Base-by-base conservation (phyloP, 35 echinoderm and acorn worm species). In the Eucidaris tribuloides region DNA sequence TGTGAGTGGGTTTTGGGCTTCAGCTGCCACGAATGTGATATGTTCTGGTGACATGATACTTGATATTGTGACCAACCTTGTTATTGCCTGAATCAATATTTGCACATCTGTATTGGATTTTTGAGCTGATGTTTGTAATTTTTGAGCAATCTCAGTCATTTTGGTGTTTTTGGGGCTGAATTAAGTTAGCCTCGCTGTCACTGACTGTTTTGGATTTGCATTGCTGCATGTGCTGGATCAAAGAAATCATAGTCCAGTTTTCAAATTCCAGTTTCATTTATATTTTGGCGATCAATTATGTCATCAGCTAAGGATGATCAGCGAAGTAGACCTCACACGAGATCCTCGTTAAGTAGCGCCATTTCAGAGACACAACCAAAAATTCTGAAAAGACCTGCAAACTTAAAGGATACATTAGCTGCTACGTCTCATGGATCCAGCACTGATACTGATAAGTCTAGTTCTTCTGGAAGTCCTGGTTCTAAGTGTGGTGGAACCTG, bases 321-420 rank as follows among this genome's bases (percentile, higher is more conserved):
- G 62, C 62, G 62, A 66, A 31, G 17, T 66, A 28, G 24, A 66
- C 62, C 62, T 28, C 62, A 28, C 23, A 66, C 62, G 17, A 66
- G 62, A 66, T 66, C 62, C 62, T 66, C 33, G 3, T 66, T 33
- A 66, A 66, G 62, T 66, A 28, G 62, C 33, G 62, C 62, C 33
- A 17, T 66, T 66, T 66, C 62, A 66, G 3, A 66, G 62, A 66
- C 62, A 14, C 62, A 66, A 66, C 62, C 62, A 2, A 66, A 66
- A 66, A 66, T 66, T 33, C 62, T 66, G 62, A 29, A 66, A 4
- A 66, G 24, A 66, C 62, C 62, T 66, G 48, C 48, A 11, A 36
- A 66, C 2, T 31, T 29, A 33, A 66, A 66, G 62, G 62, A 66
- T 3, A 36, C 23, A 14, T 66, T 33, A 5, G 33, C 62, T 66